A percentile compares a stretch with the other conserved stretches of the same genome.
Conservation (phyloP, 2,888 invertebrate genomes). For the Cheilosia scutellata region DNA sequence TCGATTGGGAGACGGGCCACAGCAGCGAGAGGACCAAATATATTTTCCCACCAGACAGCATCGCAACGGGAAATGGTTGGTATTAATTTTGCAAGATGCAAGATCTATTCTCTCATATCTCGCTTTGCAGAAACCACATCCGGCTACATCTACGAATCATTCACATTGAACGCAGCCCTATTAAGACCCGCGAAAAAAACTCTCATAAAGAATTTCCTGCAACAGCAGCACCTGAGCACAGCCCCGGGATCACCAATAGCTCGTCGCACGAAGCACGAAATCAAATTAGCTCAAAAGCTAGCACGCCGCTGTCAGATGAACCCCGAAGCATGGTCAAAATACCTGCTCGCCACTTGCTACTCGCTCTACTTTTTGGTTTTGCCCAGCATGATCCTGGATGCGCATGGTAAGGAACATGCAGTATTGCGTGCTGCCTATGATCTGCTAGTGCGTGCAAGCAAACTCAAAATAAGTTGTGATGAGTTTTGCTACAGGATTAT, state of each 20-base stretch:
- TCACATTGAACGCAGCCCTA: constrained; percentile 87
- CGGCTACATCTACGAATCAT: constrained; percentile 86
- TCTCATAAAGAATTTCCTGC: constrained; percentile 80
- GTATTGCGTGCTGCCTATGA: constrained; percentile 93
- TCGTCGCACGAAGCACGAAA: constrained; percentile 96
- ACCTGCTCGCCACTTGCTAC: constrained; percentile 93
- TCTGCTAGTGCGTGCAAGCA: constrained; percentile 93
- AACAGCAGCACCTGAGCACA: constrained; percentile 83
- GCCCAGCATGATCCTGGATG: constrained; percentile 92
- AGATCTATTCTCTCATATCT: background rate
- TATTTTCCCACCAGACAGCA: constrained; percentile 95
- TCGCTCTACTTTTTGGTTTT: constrained; percentile 98
- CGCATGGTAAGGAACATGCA: constrained; percentile 89
- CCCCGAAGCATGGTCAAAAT: constrained; percentile 97
- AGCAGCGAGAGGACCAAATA: constrained; percentile 96
- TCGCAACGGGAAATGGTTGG: constrained; percentile 74
- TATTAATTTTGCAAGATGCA: background rate
- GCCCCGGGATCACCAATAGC: constrained; percentile 95
- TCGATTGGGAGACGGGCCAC: constrained; percentile 92
- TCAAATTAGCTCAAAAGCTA: constrained; percentile 93
- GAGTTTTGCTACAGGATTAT: constrained; percentile 99
- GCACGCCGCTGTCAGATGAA: constrained; percentile 87
- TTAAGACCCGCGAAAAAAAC: constrained; percentile 83
- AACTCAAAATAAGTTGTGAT: constrained; percentile 93
- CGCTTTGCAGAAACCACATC: constrained; percentile 75